phyloP scores from a whole-genome alignment of 37 sponge, comb jelly and placozoan genomes.

The Agelas oroides region DNA sequence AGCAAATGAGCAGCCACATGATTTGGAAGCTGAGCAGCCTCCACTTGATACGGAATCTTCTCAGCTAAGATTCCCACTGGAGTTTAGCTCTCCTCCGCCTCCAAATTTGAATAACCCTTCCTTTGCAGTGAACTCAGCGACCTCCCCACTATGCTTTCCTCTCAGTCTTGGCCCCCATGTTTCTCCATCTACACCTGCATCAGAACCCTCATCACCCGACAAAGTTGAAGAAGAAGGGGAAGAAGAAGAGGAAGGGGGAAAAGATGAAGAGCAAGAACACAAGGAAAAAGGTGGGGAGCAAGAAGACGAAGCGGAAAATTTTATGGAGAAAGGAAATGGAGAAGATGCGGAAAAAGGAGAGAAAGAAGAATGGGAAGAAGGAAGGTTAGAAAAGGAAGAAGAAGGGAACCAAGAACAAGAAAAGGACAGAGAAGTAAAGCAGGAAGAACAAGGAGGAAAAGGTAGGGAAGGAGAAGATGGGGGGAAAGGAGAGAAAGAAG shows the following conservation, averaged over 20 bases:
- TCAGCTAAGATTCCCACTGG: neutral
- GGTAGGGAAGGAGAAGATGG: conserved; percentile 37
- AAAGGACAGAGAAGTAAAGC: no score
- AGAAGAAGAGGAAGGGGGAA: conserved; percentile 24
- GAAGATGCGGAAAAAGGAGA: no score
- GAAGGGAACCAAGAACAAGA: conserved; percentile 38
- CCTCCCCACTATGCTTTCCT: no score
- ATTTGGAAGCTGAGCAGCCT: neutral
- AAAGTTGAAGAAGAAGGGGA: conserved; percentile 23
- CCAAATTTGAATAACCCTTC: no score
- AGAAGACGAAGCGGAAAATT: conserved; percentile 35
- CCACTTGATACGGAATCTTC: neutral
- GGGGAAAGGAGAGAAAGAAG: conserved; percentile 23
- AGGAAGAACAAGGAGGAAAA: conserved; percentile 21
- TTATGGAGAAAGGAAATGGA: conserved; percentile 82
- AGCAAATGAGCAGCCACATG: conserved; percentile 9
- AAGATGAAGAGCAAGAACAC: conserved; percentile 30
- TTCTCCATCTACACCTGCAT: neutral
- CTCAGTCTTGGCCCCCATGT: neutral
- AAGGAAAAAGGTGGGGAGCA: conserved; percentile 20
- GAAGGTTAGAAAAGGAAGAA: conserved; percentile 21
- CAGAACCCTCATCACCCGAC: neutral
- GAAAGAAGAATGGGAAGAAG: conserved; percentile 31
- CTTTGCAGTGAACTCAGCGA: no score
- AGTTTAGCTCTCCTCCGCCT: neutral